A percentile compares a stretch with the other conserved stretches of the same genome.
Evolutionary conservation across 2,888 invertebrate genomes (phyloP).

Genomic region (Euspilapteryx auroguttella): DNA sequence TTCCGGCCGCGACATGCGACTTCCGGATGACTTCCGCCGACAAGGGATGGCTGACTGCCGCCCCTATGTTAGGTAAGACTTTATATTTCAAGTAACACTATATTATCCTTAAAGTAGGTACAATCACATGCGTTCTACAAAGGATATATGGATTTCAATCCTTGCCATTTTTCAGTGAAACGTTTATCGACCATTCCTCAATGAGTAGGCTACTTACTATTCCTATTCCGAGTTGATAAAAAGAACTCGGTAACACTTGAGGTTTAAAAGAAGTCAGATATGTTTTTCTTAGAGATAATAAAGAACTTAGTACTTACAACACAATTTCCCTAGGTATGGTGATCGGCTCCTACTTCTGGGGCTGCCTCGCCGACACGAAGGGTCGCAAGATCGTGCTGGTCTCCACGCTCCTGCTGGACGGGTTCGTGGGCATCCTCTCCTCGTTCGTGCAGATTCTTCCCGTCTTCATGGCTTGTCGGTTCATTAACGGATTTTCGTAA

Average conservation of each 20-base stretch:
- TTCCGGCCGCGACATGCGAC: constrained; percentile 83
- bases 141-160: too few relatives aligned
- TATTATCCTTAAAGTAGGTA: not conserved
- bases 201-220: too few relatives aligned
- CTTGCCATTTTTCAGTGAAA: too few relatives aligned
- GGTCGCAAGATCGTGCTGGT: constrained; percentile 77
- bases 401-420: constrained; percentile 73
- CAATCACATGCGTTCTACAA: not conserved
- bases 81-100: not conserved
- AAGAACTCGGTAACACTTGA: too few relatives aligned
- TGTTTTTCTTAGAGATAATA: too few relatives aligned
- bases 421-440: constrained; percentile 70
- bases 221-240: too few relatives aligned
- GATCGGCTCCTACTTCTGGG: constrained; percentile 83
- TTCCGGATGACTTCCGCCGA: constrained; percentile 77
- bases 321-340: constrained; percentile 66
- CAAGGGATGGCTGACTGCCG: constrained; percentile 77
- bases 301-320: too few relatives aligned
- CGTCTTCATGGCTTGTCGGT: constrained; percentile 72
- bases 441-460: constrained; percentile 74
- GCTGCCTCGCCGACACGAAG: constrained; percentile 80
- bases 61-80: constrained; percentile 72
- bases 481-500: constrained; percentile 81
- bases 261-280: too few relatives aligned
- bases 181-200: too few relatives aligned